Percentiles rank a stretch among this genome's conserved stretches.
Evolutionary conservation across 37 sponge, comb jelly and placozoan genomes (phyloP).

Genomic region (Cladorhizidae sp.): DNA sequence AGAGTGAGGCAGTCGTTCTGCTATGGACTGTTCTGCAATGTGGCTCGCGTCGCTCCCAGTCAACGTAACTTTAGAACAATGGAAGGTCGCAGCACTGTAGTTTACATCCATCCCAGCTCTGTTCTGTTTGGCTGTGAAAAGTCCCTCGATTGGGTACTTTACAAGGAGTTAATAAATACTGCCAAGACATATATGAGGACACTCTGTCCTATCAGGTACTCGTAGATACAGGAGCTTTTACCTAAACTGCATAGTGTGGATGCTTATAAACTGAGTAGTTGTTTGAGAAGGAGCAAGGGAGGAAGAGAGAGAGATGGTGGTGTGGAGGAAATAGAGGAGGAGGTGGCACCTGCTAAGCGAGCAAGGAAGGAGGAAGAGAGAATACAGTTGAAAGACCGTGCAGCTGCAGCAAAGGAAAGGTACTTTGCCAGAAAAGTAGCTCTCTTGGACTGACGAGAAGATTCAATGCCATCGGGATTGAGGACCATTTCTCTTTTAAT

Average conservation of each 20-base stretch:
- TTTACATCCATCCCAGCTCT: slow-evolving; percentile 78
- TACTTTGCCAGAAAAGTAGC: slow-evolving; percentile 65
- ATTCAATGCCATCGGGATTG: too few relatives aligned
- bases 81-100: slow-evolving; percentile 84
- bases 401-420: slow-evolving; percentile 67
- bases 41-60: slow-evolving; percentile 59
- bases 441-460: too few relatives aligned
- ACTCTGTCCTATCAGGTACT: slow-evolving; percentile 79
- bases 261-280: slow-evolving; percentile 72
- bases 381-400: slow-evolving; percentile 37
- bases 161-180: slow-evolving; percentile 81
- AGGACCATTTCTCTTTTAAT: too few relatives aligned
- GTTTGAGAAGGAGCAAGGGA: slow-evolving; percentile 26
- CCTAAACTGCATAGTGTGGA: slow-evolving; percentile 85
- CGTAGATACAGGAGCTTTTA: slow-evolving; percentile 83
- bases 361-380: slow-evolving; percentile 8
- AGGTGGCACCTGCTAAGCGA: background rate
- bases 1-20: slow-evolving; percentile 72
- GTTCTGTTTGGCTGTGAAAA: slow-evolving; percentile 77
- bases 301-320: background rate
- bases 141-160: slow-evolving; percentile 84
- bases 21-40: slow-evolving; percentile 79
- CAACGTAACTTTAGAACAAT: slow-evolving; percentile 79
- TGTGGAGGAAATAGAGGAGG: background rate
- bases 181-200: slow-evolving; percentile 83